Evolutionary conservation across 1,140 invertebrate species (phyloP), one percentile per base, ranked within the genome.

Genomic region (Cherax destructor): DNA sequence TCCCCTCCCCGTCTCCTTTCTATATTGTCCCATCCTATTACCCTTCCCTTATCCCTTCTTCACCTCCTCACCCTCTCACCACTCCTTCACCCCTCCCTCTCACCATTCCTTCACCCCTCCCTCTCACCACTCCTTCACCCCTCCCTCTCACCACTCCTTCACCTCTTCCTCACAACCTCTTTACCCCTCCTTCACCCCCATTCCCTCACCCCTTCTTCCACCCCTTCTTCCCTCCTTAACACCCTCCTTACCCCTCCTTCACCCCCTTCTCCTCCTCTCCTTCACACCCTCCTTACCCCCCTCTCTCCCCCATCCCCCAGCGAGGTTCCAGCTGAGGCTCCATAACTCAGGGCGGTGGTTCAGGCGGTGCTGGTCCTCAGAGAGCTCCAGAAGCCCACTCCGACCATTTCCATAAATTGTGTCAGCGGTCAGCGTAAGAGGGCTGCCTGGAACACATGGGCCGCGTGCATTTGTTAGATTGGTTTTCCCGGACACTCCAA

Each of bases 351-450:
- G 89, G 83, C 83, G 74, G 76, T 47, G 86, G 86, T 61, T 65
- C 76, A 47, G 86, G 77, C 61, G 56, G 13, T 80, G 89, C 69
- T 47, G 47, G 50, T 59, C 91, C 91, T 56, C 72, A 4, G 91
- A 92, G 91, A 88, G 86, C 85, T 56, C 80, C 78, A 79, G 80
- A 65, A 86, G 85, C 91, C 85, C 91, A 91, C 83, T 41, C 85
- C 81, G 79, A 80, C 91, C 91, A 92, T 92, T 92, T 92, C 91
- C 91, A 92, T 92, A 92, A 92, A 92, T 92, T 88, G 91, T 92
- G 91, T 92, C 91, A 92, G 91, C 91, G 91, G 91, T 92, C 91
- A 92, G 91, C 84, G 84, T 85, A 85, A 91, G 83, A 85, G 76
- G 83, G 74, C 69, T 76, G 76, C 74, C 56, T 49, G 83, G 80